phyloP scores from a whole-genome alignment of 2,113 vertebrate species.

The Proterorhinus semilunaris region DNA sequence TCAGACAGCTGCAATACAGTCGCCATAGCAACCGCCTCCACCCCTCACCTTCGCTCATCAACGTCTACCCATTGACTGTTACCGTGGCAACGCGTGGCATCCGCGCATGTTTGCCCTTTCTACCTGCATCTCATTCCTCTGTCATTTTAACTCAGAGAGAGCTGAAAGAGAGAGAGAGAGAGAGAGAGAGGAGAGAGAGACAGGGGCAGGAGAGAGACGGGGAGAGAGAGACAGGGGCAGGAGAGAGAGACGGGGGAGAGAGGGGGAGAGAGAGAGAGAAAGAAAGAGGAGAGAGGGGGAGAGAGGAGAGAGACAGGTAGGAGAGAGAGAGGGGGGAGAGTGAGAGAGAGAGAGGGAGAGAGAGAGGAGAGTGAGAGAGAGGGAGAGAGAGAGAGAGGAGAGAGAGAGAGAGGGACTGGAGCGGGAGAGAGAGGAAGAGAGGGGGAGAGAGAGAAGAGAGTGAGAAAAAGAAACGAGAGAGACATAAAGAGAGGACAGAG shows the following conservation, averaged over 20 bases:
- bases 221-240: too few relatives aligned
- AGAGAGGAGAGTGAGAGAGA: not conserved
- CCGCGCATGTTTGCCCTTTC: conserved; percentile 50
- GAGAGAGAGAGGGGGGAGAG: not conserved
- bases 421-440: too few relatives aligned
- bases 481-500: too few relatives aligned
- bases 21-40: conserved; percentile 75
- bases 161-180: not conserved
- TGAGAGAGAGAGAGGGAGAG: not conserved
- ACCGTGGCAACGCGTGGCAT: conserved; percentile 66
- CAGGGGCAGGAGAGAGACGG: too few relatives aligned
- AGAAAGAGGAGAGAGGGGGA: not conserved
- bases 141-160: conserved; percentile 10
- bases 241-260: not conserved
- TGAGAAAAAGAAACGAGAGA: too few relatives aligned
- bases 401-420: too few relatives aligned
- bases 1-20: conserved; percentile 65
- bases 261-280: not conserved
- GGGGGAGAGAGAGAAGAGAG: too few relatives aligned
- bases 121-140: conserved; percentile 58
- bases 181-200: too few relatives aligned
- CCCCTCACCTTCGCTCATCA: conserved; percentile 45
- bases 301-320: not conserved
- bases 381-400: too few relatives aligned
- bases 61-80: conserved; percentile 70